phyloP scores from a whole-genome alignment of 2,888 invertebrate species.

The Acrobasis consociella region DNA sequence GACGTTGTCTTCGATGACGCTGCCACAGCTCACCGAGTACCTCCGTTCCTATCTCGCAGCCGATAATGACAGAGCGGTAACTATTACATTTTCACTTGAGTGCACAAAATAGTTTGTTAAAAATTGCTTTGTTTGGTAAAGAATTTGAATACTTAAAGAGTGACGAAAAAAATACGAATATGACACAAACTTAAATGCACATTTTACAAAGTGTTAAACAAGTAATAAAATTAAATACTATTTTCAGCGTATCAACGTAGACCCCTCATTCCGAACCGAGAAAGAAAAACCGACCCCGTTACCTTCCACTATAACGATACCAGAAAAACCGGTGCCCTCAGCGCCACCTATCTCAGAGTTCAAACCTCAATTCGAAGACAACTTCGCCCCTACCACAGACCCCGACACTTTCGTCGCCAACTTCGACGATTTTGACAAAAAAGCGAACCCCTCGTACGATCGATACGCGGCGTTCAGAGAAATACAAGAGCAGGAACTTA shows the following conservation, averaged over 20 bases:
- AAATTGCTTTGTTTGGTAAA: too few species aligned
- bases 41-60: slow-evolving; percentile 82
- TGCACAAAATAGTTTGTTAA: neutral
- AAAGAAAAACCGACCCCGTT: slow-evolving; percentile 49
- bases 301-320: slow-evolving; percentile 35
- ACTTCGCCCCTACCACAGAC: slow-evolving; percentile 75
- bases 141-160: too few species aligned
- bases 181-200: too few species aligned
- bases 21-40: slow-evolving; percentile 92
- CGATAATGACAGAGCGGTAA: slow-evolving; percentile 68
- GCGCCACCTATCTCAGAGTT: slow-evolving; percentile 49
- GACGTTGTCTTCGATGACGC: slow-evolving; percentile 91
- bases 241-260: slow-evolving; percentile 69
- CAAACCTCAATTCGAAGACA: slow-evolving; percentile 85
- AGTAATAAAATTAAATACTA: too few species aligned
- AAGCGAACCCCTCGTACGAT: slow-evolving; percentile 85
- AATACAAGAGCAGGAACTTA: slow-evolving; percentile 89
- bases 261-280: slow-evolving; percentile 49
- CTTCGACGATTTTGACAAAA: slow-evolving; percentile 84
- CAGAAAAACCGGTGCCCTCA: slow-evolving; percentile 38
- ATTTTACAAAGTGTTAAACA: too few species aligned
- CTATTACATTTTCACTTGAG: slow-evolving; percentile 25
- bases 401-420: slow-evolving; percentile 85
- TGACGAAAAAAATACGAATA: too few species aligned
- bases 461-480: slow-evolving; percentile 95